Evolutionary conservation across 2,888 invertebrate genomes (phyloP), one percentile per base, ranked within the genome.

Genomic region (Rhagonycha lutea): DNA sequence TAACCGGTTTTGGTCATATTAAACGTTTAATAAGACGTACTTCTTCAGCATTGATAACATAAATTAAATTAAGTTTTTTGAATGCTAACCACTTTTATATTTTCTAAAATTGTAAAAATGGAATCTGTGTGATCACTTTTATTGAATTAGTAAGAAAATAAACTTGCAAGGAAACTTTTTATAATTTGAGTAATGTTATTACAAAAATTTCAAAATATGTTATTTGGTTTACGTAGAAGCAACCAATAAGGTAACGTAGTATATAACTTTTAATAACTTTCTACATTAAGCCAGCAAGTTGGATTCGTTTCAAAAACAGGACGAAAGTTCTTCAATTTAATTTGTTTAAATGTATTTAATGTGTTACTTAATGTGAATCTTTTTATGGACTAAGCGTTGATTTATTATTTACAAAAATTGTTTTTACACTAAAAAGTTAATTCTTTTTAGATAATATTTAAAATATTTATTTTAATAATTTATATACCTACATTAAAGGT

Each of bases 221-320:
- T 83, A 82, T 83, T 82, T 83, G 80, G 79, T 85, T 84, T 84
- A 84, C 83, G 79, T 81, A 82, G 82, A 81, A 81, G 80, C 82
- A 79, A 77, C 76, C 81, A 81, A 83, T 83, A 32, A 32, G 32
- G 32, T 32, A 32, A 84, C 84, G 84, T 83, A 82, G 78, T 78
- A 69, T 80, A 77, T 82, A 84, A 84, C 82, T 85, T 85, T 84
- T 85, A 85, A 85, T 85, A 85, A 86, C 84, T 86, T 86, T 86
- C 85, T 85, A 85, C 86, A 86, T 85, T 85, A 86, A 85, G 82
- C 79, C 82, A 82, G 84, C 84, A 84, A 84, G 83, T 84, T 85
- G 68, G 78, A 69, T 32, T 73, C 71, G 70, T 69, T 71, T 71
- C 32, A 68, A 72, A 74, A 62, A 76, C 69, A 62, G 72, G 26